These are phyloP conservation scores for Drosophila mercatorum DNA, from an alignment of 2,888 invertebrate genomes.

Conservation along the genomic window DNA sequence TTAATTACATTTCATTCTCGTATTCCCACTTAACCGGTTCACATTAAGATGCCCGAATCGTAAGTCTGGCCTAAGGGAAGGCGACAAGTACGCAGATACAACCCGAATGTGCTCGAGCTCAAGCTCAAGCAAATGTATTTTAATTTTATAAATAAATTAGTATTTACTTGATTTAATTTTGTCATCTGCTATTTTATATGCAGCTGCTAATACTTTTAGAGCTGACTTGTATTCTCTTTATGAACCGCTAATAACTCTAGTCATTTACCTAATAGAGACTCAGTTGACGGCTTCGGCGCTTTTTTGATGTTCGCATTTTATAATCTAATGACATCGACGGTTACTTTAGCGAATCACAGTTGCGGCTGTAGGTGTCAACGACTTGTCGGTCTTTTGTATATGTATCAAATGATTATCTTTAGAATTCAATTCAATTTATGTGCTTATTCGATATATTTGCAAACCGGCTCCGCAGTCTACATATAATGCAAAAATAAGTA, in stretches of 20 bases:
- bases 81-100: constrained; percentile 19
- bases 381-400: constrained; percentile 34
- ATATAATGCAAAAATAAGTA: constrained; percentile 2
- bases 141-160: not conserved
- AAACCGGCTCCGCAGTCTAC: constrained; percentile 58
- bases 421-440: constrained; percentile 27
- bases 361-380: constrained; percentile 52
- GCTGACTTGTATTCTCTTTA: constrained; percentile 12
- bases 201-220: constrained; percentile 16
- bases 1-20: constrained; percentile 63
- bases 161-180: not conserved
- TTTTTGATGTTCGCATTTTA: constrained; percentile 30
- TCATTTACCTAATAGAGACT: constrained; percentile 8
- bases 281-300: constrained; percentile 22
- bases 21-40: constrained; percentile 60
- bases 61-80: constrained; percentile 14
- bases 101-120: not conserved
- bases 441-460: constrained; percentile 34
- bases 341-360: constrained; percentile 8
- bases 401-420: constrained; percentile 27
- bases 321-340: constrained; percentile 31
- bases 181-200: constrained; percentile 2
- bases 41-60: constrained; percentile 24
- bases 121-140: not conserved
- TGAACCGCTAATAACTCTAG: constrained; percentile 48